Conservation (phyloP, 2,797 vertebrate genomes). For the Melanogrammus aeglefinus region DNA sequence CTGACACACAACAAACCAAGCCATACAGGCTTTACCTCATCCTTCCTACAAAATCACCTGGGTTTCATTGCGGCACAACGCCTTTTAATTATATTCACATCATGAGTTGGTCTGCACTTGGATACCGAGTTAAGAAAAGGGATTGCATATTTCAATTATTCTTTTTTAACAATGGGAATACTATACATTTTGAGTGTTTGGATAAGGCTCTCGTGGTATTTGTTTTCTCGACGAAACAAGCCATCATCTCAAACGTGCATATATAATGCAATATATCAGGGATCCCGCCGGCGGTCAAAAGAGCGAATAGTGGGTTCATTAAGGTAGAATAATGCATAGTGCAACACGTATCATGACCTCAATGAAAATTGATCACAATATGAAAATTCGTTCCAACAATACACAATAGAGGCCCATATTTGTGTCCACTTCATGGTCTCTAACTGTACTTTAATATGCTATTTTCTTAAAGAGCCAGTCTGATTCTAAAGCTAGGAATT, state of each 20-base stretch:
- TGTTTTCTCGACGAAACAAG: slow-evolving; percentile 66
- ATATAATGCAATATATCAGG: slow-evolving; percentile 48
- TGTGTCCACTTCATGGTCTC: slow-evolving; percentile 47
- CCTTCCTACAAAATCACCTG: not conserved
- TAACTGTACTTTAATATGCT: not conserved
- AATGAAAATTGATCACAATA: slow-evolving; percentile 57
- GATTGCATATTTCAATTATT: slow-evolving; percentile 50
- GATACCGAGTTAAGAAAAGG: slow-evolving; percentile 37
- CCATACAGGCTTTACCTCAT: not conserved
- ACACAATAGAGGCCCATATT: slow-evolving; percentile 29
- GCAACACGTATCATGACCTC: slow-evolving; percentile 59
- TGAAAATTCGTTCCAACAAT: slow-evolving; percentile 43
- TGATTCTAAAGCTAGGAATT: slow-evolving; percentile 53
- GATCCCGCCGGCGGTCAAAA: slow-evolving; percentile 55
- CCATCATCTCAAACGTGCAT: slow-evolving; percentile 60
- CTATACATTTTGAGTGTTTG: slow-evolving; percentile 56
- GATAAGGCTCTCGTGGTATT: slow-evolving; percentile 57
- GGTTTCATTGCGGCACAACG: slow-evolving; percentile 10
- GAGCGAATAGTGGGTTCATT: slow-evolving; percentile 61
- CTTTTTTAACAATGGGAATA: slow-evolving; percentile 40
- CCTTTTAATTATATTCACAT: slow-evolving; percentile 50
- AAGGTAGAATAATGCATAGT: slow-evolving; percentile 68
- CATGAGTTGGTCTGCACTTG: slow-evolving; percentile 42
- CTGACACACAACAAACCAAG: slow-evolving; percentile 18
- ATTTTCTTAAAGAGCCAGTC: slow-evolving; percentile 33